Percentiles rank a stretch among this genome's conserved stretches.
Evolutionary conservation across 2,797 vertebrate species (phyloP).

Genomic region (Avahi laniger): DNA sequence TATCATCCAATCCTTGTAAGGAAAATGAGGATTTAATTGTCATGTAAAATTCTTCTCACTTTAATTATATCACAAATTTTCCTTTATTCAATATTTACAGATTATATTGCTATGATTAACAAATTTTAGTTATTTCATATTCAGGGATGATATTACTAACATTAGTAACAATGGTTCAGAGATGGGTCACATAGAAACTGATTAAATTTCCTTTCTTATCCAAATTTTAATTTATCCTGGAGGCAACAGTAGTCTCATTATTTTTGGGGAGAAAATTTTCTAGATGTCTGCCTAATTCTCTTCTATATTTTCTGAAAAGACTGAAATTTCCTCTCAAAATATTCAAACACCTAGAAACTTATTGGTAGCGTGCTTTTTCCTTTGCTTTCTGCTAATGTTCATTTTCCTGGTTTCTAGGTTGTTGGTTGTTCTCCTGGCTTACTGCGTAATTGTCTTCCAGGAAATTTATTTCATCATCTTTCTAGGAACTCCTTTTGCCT

Average conservation of each 20-base stretch:
- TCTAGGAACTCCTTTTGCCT: background rate
- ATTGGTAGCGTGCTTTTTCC: background rate
- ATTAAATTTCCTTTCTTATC: background rate
- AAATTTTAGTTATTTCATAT: background rate
- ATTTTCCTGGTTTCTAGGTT: background rate
- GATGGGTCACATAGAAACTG: background rate
- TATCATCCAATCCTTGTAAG: background rate
- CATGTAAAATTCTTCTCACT: background rate
- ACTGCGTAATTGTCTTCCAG: background rate
- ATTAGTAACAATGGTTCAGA: background rate
- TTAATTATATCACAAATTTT: constrained; percentile 5
- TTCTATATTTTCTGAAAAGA: background rate
- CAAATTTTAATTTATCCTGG: background rate
- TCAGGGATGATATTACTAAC: background rate
- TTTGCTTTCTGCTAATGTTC: background rate
- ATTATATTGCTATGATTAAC: background rate
- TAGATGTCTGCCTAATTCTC: background rate
- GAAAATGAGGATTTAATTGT: background rate
- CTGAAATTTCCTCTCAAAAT: background rate
- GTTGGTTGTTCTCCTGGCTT: background rate
- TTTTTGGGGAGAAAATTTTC: background rate
- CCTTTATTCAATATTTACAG: background rate
- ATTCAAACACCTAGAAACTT: background rate
- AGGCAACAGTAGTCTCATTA: background rate
- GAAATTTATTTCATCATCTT: constrained; percentile 4